phyloP scores from a whole-genome alignment of 2,888 invertebrate genomes.

The Torymus auratus region DNA sequence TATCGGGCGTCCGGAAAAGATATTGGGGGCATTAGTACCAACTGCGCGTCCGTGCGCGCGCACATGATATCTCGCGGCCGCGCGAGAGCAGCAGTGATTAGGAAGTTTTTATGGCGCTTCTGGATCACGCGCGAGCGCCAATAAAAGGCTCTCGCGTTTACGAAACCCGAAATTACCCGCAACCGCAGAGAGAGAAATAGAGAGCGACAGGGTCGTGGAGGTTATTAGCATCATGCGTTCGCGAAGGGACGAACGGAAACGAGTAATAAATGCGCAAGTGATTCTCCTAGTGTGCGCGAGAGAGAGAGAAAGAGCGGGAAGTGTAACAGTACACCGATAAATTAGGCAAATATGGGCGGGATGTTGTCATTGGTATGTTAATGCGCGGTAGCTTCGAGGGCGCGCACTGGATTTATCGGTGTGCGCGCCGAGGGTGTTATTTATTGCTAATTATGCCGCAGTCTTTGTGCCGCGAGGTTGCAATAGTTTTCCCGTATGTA shows the following conservation, averaged over 20 bases:
- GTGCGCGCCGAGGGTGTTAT: constrained; percentile 25
- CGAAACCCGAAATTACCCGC: no score
- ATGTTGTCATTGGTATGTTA: constrained; percentile 57
- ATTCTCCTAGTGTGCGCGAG: neutral
- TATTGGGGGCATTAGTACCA: constrained; percentile 55
- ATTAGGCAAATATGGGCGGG: constrained; percentile 54
- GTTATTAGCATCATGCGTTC: neutral
- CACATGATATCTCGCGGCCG: neutral
- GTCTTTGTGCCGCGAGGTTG: constrained; percentile 1
- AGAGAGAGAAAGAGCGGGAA: neutral
- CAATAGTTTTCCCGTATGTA: neutral
- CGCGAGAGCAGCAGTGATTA: constrained; percentile 32
- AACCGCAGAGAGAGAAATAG: no score
- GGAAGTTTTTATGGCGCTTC: constrained; percentile 49
- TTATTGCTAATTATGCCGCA: constrained; percentile 48
- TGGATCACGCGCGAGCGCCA: constrained; percentile 29
- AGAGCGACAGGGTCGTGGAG: neutral
- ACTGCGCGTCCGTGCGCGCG: constrained; percentile 41
- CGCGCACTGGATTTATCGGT: constrained; percentile 17
- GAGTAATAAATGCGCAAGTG: constrained; percentile 22
- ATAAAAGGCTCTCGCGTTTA: no score
- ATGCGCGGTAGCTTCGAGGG: constrained; percentile 16
- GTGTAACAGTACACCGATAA: constrained; percentile 33
- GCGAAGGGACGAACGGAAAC: constrained; percentile 20
- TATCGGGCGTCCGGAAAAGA: constrained; percentile 52